A percentile compares a stretch with the other conserved stretches of the same genome.
Evolutionary conservation across 2,113 vertebrate species (phyloP).

Genomic region (Daubentonia madagascariensis): DNA sequence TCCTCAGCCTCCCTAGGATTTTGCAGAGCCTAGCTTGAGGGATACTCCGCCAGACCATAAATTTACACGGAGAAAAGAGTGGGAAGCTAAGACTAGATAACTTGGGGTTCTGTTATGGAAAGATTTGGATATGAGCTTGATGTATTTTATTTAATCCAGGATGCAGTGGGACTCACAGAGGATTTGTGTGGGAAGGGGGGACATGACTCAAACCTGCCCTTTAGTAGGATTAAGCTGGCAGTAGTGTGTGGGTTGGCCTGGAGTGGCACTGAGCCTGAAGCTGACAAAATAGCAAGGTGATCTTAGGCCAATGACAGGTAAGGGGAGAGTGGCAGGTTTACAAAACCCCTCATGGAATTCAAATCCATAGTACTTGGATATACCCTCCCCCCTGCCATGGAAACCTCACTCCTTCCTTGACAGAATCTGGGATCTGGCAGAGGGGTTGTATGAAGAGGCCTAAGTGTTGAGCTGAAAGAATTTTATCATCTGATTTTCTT

Average conservation of each 20-base stretch:
- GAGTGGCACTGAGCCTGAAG: neutral
- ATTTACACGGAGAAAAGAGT: neutral
- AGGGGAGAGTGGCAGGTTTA: neutral
- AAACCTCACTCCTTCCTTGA: neutral
- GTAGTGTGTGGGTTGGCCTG: neutral
- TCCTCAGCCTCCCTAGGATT: neutral
- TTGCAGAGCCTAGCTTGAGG: neutral
- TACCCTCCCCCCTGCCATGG: neutral
- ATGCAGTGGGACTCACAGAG: neutral
- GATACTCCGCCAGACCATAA: neutral
- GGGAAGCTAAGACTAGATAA: neutral
- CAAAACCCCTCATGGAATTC: neutral
- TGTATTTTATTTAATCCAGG: neutral
- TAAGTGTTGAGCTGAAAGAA: neutral
- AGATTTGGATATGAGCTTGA: neutral
- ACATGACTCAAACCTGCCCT: neutral
- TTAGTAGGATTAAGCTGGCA: neutral
- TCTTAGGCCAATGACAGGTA: neutral
- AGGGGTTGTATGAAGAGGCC: fast-evolving
- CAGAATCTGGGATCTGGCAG: neutral
- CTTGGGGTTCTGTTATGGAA: neutral
- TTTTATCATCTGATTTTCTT: neutral
- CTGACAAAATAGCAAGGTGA: neutral
- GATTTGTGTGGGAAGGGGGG: neutral
- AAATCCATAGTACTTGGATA: neutral